Conservation (phyloP, 2,797 vertebrate genomes). For the Poecilia picta region DNA sequence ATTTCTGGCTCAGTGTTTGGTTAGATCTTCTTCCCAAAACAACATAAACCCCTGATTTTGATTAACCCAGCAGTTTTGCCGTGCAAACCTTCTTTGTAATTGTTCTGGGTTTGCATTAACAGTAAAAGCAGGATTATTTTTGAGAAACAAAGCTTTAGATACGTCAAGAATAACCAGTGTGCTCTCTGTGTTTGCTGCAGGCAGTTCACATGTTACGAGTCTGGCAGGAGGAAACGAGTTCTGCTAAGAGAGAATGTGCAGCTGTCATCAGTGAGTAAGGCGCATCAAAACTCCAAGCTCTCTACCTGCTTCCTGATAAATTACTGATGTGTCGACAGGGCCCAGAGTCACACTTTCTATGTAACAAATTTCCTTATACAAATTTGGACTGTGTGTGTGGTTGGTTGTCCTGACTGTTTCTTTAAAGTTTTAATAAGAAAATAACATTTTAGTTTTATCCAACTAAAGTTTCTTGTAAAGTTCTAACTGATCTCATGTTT, state of each 20-base stretch:
- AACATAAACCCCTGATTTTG: not conserved
- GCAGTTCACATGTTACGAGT: constrained; percentile 63
- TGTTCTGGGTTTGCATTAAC: not conserved
- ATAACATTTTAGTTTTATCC: too few species aligned
- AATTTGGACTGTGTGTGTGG: not conserved
- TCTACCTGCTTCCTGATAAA: not conserved
- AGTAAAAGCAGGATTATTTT: not conserved
- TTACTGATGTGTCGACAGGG: not conserved
- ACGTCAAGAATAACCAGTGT: not conserved
- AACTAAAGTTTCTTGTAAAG: not conserved
- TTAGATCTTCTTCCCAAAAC: not conserved
- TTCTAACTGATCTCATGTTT: not conserved
- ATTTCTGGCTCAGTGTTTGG: too few species aligned
- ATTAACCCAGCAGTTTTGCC: not conserved
- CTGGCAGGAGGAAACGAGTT: constrained; percentile 28
- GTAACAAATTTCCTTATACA: not conserved
- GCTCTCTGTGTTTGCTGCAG: constrained; percentile 3
- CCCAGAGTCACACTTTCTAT: not conserved
- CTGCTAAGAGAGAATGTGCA: constrained; percentile 68
- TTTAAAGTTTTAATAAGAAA: not conserved
- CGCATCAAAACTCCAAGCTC: not conserved
- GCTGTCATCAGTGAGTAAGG: constrained; percentile 70
- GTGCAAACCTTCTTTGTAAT: not conserved
- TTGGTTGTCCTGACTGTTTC: not conserved
- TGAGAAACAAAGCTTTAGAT: too few species aligned